Conservation (phyloP, 2,888 invertebrate genomes). For the Merodon equestris region DNA sequence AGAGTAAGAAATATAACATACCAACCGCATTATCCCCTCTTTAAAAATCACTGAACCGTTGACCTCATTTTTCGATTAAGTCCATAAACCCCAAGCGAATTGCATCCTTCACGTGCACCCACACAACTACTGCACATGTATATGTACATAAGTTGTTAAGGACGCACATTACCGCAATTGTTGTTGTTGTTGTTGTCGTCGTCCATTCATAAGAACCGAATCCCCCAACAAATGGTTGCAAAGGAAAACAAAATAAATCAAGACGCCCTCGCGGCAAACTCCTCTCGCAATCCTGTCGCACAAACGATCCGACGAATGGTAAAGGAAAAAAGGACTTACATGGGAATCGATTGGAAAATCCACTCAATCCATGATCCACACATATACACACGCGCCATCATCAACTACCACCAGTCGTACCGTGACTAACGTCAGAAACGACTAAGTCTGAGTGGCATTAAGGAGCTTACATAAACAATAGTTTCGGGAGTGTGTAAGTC, state of each 20-base stretch:
- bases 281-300: not conserved
- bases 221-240: conserved; percentile 41
- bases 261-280: conserved; percentile 32
- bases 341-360: conserved; percentile 64
- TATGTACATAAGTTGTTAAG: conserved; percentile 7
- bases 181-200: conserved; percentile 8
- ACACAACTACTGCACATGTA: conserved; percentile 1
- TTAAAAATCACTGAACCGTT: conserved; percentile 50
- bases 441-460: conserved; percentile 68
- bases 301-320: no score
- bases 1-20: conserved; percentile 24
- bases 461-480: conserved; percentile 68
- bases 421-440: conserved; percentile 45
- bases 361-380: conserved; percentile 1
- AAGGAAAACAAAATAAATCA: conserved; percentile 59
- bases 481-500: conserved; percentile 64
- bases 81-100: conserved; percentile 55
- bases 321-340: conserved; percentile 40
- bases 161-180: conserved; percentile 40
- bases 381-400: conserved; percentile 2
- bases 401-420: conserved; percentile 9
- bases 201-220: conserved; percentile 49
- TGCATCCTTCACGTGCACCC: conserved; percentile 29
- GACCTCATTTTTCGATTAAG: conserved; percentile 58
- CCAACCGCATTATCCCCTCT: conserved; percentile 28